A percentile compares a stretch with the other conserved stretches of the same genome.
phyloP scores from a whole-genome alignment of 2,797 vertebrate genomes.

The Micrastur ruficollis region DNA sequence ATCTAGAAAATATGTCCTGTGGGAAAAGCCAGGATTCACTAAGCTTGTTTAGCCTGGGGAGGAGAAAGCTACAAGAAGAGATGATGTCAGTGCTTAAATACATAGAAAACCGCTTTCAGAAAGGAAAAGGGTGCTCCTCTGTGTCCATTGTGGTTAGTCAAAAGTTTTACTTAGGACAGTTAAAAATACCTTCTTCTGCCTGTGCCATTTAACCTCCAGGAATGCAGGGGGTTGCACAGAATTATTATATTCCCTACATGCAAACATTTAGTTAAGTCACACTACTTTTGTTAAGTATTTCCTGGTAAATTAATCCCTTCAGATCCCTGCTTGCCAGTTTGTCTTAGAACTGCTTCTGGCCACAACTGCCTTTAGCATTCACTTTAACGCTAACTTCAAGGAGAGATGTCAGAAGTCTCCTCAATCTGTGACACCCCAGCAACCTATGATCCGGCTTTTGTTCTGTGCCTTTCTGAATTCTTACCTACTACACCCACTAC shows the following conservation, averaged over 20 bases:
- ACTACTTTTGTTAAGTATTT: neutral
- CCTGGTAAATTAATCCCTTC: neutral
- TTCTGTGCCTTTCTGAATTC: neutral
- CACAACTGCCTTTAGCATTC: neutral
- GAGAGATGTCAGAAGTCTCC: neutral
- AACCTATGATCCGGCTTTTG: neutral
- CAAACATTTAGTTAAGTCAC: neutral
- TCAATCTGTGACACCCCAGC: neutral
- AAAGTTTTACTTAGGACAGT: neutral
- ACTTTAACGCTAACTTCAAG: accelerated
- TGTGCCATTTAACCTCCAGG: neutral
- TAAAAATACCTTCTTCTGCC: neutral
- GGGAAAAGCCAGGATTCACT: neutral
- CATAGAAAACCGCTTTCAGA: neutral
- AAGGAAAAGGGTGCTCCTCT: neutral
- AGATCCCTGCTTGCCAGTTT: neutral
- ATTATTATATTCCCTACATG: neutral
- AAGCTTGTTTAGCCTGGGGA: neutral
- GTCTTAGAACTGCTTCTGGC: neutral
- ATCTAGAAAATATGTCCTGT: neutral
- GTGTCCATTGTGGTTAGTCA: neutral
- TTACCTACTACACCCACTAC: neutral
- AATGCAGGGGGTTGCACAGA: neutral
- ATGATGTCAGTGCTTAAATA: neutral
- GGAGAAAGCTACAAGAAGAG: neutral